Conservation (phyloP, 2,888 invertebrate species). For the Drosophila barbarae region DNA sequence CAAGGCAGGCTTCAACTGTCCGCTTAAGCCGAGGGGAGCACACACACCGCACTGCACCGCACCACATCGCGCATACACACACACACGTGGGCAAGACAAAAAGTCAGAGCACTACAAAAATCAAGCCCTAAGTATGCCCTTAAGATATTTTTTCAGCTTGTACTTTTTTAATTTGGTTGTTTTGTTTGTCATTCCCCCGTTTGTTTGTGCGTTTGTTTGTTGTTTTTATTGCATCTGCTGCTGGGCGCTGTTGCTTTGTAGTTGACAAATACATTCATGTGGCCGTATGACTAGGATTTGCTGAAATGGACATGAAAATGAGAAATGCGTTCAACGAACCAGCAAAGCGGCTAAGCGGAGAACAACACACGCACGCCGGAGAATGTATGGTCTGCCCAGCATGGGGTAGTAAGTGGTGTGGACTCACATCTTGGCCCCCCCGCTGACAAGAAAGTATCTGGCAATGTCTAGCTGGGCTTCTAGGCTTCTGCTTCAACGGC, state of each 20-base stretch:
- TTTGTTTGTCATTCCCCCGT: constrained; percentile 65
- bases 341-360: constrained; percentile 60
- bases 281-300: constrained; percentile 46
- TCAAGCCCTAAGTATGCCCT: constrained; percentile 70
- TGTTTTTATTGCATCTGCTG: constrained; percentile 33
- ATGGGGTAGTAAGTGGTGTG: background rate
- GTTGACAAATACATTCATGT: constrained; percentile 71
- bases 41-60: constrained; percentile 14
- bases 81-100: constrained; percentile 49
- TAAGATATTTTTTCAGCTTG: constrained; percentile 70
- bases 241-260: constrained; percentile 38
- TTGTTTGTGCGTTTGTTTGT: constrained; percentile 46
- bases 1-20: constrained; percentile 42
- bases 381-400: background rate
- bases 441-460: constrained; percentile 50
- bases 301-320: constrained; percentile 73
- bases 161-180: constrained; percentile 68
- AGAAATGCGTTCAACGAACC: constrained; percentile 75
- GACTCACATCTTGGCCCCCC: constrained; percentile 26
- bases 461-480: constrained; percentile 11
- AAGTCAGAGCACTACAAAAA: constrained; percentile 61
- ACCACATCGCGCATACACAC: constrained; percentile 14
- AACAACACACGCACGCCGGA: constrained; percentile 24
- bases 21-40: constrained; percentile 53
- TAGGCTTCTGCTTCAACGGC: constrained; percentile 33